These are phyloP conservation scores for Drosophila kikkawai DNA, from an alignment of 1,140 invertebrate genomes.

Conservation along the genomic window DNA sequence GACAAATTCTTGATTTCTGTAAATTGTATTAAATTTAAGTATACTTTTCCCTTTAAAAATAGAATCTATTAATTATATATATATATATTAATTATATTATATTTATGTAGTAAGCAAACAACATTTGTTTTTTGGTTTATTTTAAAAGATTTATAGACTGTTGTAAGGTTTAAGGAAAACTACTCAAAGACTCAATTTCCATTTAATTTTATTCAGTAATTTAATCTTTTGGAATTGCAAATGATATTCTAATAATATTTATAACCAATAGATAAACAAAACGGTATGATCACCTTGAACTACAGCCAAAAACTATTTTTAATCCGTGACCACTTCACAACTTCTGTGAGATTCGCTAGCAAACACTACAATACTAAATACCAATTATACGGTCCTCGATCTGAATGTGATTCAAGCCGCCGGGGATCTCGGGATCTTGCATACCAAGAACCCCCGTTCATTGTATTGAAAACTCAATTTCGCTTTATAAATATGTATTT, in stretches of 20 bases:
- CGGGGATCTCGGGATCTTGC: conserved; percentile 47
- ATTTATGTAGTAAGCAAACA: not conserved
- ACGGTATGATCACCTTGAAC: conserved; percentile 6
- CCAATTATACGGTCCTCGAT: conserved; percentile 41
- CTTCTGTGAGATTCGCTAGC: conserved; percentile 39
- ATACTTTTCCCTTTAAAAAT: too few species aligned
- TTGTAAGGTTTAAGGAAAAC: not conserved
- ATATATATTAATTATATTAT: not conserved
- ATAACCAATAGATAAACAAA: conserved; percentile 2
- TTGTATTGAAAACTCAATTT: conserved; percentile 79
- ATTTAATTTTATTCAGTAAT: not conserved
- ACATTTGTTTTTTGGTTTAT: not conserved
- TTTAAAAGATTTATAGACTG: too few species aligned
- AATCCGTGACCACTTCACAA: conserved; percentile 42
- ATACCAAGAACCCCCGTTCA: conserved; percentile 49
- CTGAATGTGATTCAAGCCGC: conserved; percentile 52
- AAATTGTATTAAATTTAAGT: not conserved
- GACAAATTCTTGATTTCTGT: not conserved
- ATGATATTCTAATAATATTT: not conserved
- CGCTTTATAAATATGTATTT: conserved; percentile 76
- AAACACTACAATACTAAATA: conserved; percentile 52
- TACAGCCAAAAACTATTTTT: conserved; percentile 35
- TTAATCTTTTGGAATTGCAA: conserved; percentile 6
- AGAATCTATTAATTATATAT: not conserved
- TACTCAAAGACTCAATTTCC: not conserved